Conservation (phyloP, 1,140 invertebrate genomes). For the Vanessa atalanta region DNA sequence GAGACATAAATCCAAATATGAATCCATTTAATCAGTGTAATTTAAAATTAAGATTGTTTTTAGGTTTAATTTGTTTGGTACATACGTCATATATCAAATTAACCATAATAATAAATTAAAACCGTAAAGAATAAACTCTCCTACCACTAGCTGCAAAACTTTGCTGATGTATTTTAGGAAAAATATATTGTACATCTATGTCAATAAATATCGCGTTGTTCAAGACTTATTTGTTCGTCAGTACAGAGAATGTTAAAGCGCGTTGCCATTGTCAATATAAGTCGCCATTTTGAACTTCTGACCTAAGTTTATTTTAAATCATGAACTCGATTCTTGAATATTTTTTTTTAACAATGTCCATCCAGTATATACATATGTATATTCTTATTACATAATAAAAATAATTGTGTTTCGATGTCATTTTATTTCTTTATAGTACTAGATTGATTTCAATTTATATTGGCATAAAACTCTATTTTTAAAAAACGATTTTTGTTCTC, state of each 20-base stretch:
- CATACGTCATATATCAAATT: background rate
- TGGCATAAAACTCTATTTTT: too few species aligned
- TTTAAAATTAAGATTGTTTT: background rate
- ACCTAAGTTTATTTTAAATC: too few species aligned
- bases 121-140: background rate
- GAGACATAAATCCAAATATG: too few species aligned
- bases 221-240: slow-evolving; percentile 27
- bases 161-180: slow-evolving; percentile 14
- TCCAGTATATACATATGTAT: too few species aligned
- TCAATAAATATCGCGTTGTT: slow-evolving; percentile 23
- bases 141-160: background rate
- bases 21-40: too few species aligned
- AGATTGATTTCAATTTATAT: too few species aligned
- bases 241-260: slow-evolving; percentile 16
- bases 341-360: too few species aligned
- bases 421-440: too few species aligned
- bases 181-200: slow-evolving; percentile 24
- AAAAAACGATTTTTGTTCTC: too few species aligned
- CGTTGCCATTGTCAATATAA: slow-evolving; percentile 20
- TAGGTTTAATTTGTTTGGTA: background rate
- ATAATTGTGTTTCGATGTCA: too few species aligned
- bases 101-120: background rate
- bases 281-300: background rate
- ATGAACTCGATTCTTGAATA: too few species aligned
- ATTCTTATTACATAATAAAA: too few species aligned